A percentile compares a stretch with the other conserved stretches of the same genome.
Conservation (phyloP, 2,888 invertebrate species). For the Nomada fucata region DNA sequence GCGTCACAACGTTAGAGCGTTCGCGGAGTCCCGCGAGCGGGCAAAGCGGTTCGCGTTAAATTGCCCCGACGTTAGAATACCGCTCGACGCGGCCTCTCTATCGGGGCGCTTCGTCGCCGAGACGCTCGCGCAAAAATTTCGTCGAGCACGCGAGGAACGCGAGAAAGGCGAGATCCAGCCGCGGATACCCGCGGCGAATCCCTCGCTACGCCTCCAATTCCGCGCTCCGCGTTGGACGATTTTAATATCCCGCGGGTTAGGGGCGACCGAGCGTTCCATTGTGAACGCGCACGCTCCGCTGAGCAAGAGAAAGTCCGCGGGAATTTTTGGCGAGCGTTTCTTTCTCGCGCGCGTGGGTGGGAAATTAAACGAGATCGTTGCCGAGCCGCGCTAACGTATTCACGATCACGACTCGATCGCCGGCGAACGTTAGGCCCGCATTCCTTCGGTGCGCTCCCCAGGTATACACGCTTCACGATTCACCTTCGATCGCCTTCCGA, state of each 20-base stretch:
- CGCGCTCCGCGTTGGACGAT: not conserved
- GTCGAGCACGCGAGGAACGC: not conserved
- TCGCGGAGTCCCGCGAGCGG: conserved; percentile 1
- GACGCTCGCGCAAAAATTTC: not conserved
- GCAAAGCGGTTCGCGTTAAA: not conserved
- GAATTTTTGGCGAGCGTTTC: conserved; percentile 53
- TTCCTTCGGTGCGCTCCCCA: not conserved
- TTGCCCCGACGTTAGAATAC: not conserved
- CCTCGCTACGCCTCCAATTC: not conserved
- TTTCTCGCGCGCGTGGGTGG: conserved; percentile 46
- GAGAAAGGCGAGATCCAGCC: not conserved
- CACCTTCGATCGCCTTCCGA: not conserved
- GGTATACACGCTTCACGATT: not conserved
- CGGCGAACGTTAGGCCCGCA: not conserved
- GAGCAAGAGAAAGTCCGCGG: conserved; percentile 47
- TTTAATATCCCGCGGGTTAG: conserved; percentile 34
- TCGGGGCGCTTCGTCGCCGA: too few species aligned
- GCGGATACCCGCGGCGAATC: not conserved
- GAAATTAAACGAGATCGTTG: conserved; percentile 37
- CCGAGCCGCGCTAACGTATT: conserved; percentile 2
- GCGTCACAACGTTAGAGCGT: not conserved
- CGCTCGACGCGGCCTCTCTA: not conserved
- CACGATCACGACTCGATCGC: conserved; percentile 9
- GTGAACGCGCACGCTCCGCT: conserved; percentile 39
- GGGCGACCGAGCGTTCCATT: conserved; percentile 35